Evolutionary conservation across 2,113 vertebrate species (phyloP), one percentile per base, ranked within the genome.

Genomic region (Dicrurus megarhynchus): DNA sequence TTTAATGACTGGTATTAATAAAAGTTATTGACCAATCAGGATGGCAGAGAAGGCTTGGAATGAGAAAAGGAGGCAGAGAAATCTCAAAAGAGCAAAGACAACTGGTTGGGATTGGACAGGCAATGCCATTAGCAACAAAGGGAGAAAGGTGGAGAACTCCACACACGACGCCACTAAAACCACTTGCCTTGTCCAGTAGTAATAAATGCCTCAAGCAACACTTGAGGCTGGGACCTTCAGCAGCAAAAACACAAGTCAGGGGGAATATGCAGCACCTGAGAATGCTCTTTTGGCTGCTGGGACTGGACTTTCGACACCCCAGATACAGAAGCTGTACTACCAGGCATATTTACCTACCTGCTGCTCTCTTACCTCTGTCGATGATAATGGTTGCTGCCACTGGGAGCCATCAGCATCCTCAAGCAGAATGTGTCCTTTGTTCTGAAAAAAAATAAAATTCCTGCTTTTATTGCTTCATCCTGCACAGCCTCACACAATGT

Each of bases 101-200:
- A 2, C 22, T 67, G 37, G 6, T 5, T 65, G 35, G 39, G 22
- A 30, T 39, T 74, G 42, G 47, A 24, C 16, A 79, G 61, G 13
- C 0, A 2, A 9, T 61, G 46, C 11, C 12, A 13, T 49, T 32
- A 47, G 16, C 22, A 46, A 10, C 20, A 16, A 57, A 20, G 19
- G 16, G 6, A 77, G 27, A 68, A 46, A 33, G 20, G 26, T 74
- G 17, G 49, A 77, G 23, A 41, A 16, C 63, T 61, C 59, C 42
- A n/a, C 9, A 27, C 47, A 21, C 0, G 3, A 22, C 1, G 2
- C 33, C n/a, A 21, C 13, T 69, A 22, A 75, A 73, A 22, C n/a
- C 27, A 20, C 6, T 47, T 80, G 35, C n/a, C 17, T 67, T 53
- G 22, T 42, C 80, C 21, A 11, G 0, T 12, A 26, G 26, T 41